Evolutionary conservation across 1,140 invertebrate genomes (phyloP).

Genomic region (Cotesia glomerata): DNA sequence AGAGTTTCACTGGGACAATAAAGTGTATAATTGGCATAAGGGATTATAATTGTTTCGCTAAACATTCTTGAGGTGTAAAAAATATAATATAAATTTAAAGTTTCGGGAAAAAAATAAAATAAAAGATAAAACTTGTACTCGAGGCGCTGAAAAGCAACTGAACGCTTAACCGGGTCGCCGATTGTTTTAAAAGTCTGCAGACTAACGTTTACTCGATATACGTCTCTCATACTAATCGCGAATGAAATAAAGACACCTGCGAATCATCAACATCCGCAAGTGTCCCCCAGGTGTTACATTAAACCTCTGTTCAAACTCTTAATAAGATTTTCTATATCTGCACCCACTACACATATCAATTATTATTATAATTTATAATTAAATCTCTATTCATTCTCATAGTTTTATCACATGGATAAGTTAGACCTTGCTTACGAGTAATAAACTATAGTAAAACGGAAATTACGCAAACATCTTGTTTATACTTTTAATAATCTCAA

Average conservation of each 20-base stretch:
- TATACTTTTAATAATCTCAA: neutral
- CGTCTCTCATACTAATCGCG: constrained; percentile 38
- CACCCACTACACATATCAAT: neutral
- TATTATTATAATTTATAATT: constrained; percentile 1
- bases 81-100: too few relatives aligned
- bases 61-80: too few relatives aligned
- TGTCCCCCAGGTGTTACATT: constrained; percentile 6
- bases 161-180: neutral
- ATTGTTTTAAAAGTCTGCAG: constrained; percentile 48
- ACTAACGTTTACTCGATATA: constrained; percentile 28
- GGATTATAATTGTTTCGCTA: too few relatives aligned
- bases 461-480: constrained; percentile 12
- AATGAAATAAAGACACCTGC: constrained; percentile 44
- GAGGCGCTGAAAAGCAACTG: neutral
- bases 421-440: neutral
- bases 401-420: neutral
- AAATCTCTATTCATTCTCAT: neutral
- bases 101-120: too few relatives aligned
- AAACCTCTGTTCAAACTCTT: neutral
- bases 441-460: constrained; percentile 8
- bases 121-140: too few relatives aligned
- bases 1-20: too few relatives aligned
- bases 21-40: too few relatives aligned
- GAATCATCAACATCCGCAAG: constrained; percentile 30
- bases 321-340: neutral